These are phyloP conservation scores for Syndactyla subalaris DNA, from an alignment of 2,797 vertebrate genomes.

Conservation along the genomic window DNA sequence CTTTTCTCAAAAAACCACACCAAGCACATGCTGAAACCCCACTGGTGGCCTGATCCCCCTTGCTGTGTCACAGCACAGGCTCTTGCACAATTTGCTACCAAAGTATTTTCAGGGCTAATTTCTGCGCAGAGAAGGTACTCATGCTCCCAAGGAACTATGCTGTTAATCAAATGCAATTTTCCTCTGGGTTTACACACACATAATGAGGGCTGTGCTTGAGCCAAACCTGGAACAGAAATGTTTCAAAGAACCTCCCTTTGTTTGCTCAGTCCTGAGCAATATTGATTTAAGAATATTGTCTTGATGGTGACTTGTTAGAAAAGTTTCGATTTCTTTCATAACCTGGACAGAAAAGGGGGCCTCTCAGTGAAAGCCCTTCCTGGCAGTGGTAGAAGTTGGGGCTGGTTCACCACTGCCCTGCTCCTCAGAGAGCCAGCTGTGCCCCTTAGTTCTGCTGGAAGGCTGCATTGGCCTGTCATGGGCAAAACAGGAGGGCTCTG, in stretches of 20 bases:
- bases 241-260: background rate
- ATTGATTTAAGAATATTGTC: background rate
- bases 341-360: background rate
- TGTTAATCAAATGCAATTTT: background rate
- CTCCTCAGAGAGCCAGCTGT: background rate
- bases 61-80: background rate
- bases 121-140: background rate
- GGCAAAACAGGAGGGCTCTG: fast-evolving
- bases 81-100: background rate
- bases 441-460: background rate
- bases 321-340: background rate
- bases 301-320: background rate
- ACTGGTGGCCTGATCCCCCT: fast-evolving
- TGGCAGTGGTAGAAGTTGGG: background rate
- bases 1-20: background rate
- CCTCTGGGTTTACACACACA: fast-evolving
- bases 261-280: background rate
- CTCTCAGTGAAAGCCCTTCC: background rate
- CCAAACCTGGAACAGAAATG: background rate
- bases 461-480: fast-evolving
- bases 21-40: background rate
- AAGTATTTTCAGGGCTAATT: background rate
- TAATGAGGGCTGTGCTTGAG: background rate
- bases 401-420: background rate
- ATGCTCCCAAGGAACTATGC: fast-evolving